Base-by-base conservation (phyloP, 2,113 vertebrate species). In the Nycticebus coucang region DNA sequence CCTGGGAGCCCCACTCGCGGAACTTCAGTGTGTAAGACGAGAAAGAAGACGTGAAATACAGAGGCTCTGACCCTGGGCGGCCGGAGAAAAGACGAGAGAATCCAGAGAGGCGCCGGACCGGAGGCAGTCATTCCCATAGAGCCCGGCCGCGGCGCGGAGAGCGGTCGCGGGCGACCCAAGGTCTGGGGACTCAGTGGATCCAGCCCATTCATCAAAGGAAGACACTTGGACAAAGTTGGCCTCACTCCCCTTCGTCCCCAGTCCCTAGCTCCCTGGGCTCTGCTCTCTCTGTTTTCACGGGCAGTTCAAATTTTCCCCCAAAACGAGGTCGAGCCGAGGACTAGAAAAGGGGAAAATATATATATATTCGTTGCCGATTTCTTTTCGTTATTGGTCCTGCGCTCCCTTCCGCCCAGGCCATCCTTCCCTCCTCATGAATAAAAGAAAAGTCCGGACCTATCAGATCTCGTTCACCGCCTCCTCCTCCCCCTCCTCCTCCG, bases 391-490 rank as follows among this genome's bases (percentile, higher is more conserved):
- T 99, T 99, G 99, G 99, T 98, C 98, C 97, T 53, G n/a, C 3
- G 71, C 97, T 97, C 92, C 97, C 82, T 95, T 95, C 94, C 97
- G 97, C 98, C 95, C 98, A 96, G 98, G 98, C 98, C 98, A 8
- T 96, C 98, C 98, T 98, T 98, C 98, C 97, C 97, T 98, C 97
- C 98, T 98, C 98, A 98, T 98, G 98, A 99, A 99, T 99, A 99
- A 99, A 99, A 99, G 99, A 98, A 98, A 98, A 98, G 97, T 95
- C 96, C 57, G 98, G 99, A 98, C 99, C 99, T 99, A 99, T 99
- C 99, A 98, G 98, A 98, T 98, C 97, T 82, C 98, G 75, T 4
- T 7, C 5, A 84, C 98, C 85, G 95, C 98, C 98, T 4, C 24
- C 98, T 98, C 98, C 84, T 98, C 97, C 98, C 68, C 68, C 93